Conservation (phyloP, 2,797 vertebrate genomes). For the Philypnodon macrostomus region DNA sequence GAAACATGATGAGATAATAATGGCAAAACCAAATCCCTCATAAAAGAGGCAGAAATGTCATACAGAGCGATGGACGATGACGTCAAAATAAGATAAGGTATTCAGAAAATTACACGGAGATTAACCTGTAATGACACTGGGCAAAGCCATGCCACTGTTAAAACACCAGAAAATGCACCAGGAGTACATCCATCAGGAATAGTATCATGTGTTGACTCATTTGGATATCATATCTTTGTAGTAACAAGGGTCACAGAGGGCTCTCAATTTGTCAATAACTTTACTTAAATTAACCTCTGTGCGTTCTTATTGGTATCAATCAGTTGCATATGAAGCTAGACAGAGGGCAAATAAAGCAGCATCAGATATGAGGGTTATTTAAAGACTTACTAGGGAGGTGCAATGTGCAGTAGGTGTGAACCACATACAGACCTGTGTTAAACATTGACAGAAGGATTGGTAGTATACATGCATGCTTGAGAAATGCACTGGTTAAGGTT, state of each 20-base stretch:
- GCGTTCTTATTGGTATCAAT: conserved; percentile 10
- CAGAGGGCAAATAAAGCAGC: conserved; percentile 1
- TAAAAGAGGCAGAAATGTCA: conserved; percentile 21
- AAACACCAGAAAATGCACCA: conserved; percentile 23
- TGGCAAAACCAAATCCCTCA: conserved; percentile 31
- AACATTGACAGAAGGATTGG: conserved; percentile 46
- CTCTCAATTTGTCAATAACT: neutral
- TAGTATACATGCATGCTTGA: conserved; percentile 6
- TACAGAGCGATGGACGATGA: conserved; percentile 2
- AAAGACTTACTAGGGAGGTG: conserved; percentile 1
- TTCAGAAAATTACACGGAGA: conserved; percentile 18
- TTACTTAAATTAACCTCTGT: neutral
- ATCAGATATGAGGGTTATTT: conserved; percentile 5
- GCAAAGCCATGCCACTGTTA: conserved; percentile 15
- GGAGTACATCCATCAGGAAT: conserved; percentile 22
- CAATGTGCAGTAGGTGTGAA: conserved; percentile 27
- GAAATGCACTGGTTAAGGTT: neutral
- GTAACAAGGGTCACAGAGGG: neutral
- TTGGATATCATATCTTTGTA: conserved; percentile 16
- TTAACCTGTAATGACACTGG: conserved; percentile 37
- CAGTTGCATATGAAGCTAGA: neutral
- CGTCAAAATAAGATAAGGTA: conserved; percentile 22
- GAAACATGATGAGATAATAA: conserved; percentile 31
- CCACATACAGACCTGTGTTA: conserved; percentile 17
- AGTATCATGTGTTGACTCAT: conserved; percentile 10